These are phyloP conservation scores for Mesopsocus fuscifrons DNA, from an alignment of 2,888 invertebrate species.

Conservation along the genomic window DNA sequence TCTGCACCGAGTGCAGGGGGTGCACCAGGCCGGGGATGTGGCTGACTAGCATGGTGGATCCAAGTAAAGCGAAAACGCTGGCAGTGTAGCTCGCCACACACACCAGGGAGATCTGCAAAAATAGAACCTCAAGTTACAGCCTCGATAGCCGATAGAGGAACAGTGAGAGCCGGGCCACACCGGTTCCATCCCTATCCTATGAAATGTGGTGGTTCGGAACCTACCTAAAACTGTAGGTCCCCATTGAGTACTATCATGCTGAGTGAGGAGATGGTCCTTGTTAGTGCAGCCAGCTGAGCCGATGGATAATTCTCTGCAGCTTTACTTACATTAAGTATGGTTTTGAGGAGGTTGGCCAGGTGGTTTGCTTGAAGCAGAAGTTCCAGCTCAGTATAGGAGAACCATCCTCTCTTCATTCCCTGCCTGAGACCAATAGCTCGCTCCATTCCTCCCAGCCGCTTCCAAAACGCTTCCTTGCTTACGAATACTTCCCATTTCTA, in stretches of 20 bases:
- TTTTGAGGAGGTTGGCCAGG: slow-evolving; percentile 29
- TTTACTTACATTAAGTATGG: slow-evolving; percentile 26
- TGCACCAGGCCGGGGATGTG: slow-evolving; percentile 18
- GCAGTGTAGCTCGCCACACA: slow-evolving; percentile 40
- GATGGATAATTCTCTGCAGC: too few relatives aligned
- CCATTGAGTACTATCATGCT: too few relatives aligned
- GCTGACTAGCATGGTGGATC: slow-evolving; percentile 31
- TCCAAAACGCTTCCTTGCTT: slow-evolving; percentile 52
- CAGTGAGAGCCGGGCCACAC: too few relatives aligned
- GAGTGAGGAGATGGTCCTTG: too few relatives aligned
- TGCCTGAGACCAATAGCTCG: slow-evolving; percentile 51
- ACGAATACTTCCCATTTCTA: slow-evolving; percentile 81
- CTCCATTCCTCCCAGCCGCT: slow-evolving; percentile 48
- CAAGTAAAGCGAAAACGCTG: slow-evolving; percentile 36
- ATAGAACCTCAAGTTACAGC: too few relatives aligned
- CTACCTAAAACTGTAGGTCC: too few relatives aligned
- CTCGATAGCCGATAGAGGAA: too few relatives aligned
- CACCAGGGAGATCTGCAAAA: slow-evolving; percentile 31
- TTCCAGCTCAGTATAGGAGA: slow-evolving; percentile 61
- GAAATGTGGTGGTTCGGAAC: too few relatives aligned
- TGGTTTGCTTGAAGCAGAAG: slow-evolving; percentile 31
- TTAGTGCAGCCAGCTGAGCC: too few relatives aligned
- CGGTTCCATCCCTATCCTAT: too few relatives aligned
- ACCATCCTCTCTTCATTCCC: slow-evolving; percentile 54
- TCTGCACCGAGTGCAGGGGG: too few relatives aligned